Conservation (phyloP, 2,113 vertebrate species). For the Thamnophis sirtalis region DNA sequence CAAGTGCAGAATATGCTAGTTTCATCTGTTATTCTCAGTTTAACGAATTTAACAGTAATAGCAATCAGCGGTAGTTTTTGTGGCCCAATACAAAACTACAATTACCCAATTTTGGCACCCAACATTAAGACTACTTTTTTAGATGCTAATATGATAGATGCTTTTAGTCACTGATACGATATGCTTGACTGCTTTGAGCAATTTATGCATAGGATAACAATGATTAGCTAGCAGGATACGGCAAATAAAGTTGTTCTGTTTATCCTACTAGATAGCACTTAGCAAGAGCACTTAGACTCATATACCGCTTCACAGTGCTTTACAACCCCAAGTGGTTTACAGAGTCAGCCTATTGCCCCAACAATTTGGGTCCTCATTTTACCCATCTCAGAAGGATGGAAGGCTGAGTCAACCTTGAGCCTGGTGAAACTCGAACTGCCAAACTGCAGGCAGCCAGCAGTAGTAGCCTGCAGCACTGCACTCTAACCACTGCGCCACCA, state of each 20-base stretch:
- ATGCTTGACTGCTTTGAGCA: neutral
- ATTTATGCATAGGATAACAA: neutral
- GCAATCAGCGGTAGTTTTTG: neutral
- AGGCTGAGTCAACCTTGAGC: no score
- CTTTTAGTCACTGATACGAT: neutral
- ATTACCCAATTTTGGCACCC: neutral
- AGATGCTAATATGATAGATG: no score
- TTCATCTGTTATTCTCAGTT: neutral
- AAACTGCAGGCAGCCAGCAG: no score
- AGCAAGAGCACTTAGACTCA: no score
- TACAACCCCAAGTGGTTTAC: no score
- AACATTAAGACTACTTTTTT: neutral
- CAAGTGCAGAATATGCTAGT: neutral
- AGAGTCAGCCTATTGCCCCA: no score
- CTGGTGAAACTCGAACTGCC: no score
- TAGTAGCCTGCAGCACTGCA: no score
- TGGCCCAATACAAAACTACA: neutral
- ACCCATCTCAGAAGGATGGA: no score
- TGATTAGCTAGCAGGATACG: neutral
- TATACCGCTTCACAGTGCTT: no score
- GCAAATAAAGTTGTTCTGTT: neutral
- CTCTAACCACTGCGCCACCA: no score
- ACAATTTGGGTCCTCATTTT: no score
- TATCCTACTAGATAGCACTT: constrained; percentile 1
- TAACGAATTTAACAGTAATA: neutral